Evolutionary conservation across 1,140 invertebrate genomes (phyloP).

Genomic region (Luehdorfia chinensis): DNA sequence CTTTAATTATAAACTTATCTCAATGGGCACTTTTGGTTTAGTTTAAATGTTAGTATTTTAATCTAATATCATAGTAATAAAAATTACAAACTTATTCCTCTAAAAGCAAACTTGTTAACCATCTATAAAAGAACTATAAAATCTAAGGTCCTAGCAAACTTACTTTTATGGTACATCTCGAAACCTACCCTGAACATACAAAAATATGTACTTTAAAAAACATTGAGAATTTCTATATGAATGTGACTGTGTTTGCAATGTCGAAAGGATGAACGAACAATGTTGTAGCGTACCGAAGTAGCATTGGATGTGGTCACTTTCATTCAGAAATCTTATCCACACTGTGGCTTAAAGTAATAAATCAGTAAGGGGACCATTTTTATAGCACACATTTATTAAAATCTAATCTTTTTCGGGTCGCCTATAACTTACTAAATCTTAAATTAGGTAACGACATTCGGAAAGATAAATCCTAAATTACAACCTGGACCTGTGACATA

Average conservation of each 20-base stretch:
- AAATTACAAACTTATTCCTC: constrained; percentile 74
- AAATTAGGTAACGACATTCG: constrained; percentile 67
- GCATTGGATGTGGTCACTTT: constrained; percentile 30
- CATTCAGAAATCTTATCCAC: constrained; percentile 42
- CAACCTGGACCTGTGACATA: constrained; percentile 73
- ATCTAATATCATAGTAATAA: constrained; percentile 73
- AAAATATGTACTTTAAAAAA: constrained; percentile 74
- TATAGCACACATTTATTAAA: constrained; percentile 68
- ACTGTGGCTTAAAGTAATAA: constrained; percentile 47
- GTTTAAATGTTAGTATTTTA: constrained; percentile 75
- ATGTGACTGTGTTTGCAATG: constrained; percentile 28
- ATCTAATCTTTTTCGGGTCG: constrained; percentile 61
- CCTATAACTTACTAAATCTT: constrained; percentile 62
- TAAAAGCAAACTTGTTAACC: constrained; percentile 74
- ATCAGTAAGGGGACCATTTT: constrained; percentile 51
- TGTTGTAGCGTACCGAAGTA: not conserved
- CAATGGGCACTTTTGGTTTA: constrained; percentile 79
- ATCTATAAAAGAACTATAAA: constrained; percentile 74
- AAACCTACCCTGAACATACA: constrained; percentile 70
- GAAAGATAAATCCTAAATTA: constrained; percentile 68
- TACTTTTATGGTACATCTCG: constrained; percentile 66
- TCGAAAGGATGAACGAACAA: not conserved
- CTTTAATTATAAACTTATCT: constrained; percentile 74
- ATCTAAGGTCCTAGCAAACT: constrained; percentile 71
- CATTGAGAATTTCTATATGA: constrained; percentile 49